A percentile compares a stretch with the other conserved stretches of the same genome.
Conservation (phyloP, 1,140 invertebrate genomes). For the Metopolophium dirhodum region DNA sequence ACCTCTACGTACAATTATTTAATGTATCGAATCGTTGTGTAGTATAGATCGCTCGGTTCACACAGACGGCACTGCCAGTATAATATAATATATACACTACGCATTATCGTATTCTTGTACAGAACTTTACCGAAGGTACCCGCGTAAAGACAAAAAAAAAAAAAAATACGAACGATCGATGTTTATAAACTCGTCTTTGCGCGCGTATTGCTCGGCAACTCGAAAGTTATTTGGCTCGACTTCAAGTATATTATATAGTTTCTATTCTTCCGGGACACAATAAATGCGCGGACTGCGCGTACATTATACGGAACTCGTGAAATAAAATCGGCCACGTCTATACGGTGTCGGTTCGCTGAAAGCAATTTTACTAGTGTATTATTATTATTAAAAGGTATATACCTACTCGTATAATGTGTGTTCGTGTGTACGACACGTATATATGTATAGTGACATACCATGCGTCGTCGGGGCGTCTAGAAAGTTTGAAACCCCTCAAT, state of each 20-base stretch:
- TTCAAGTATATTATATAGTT: constrained; percentile 11
- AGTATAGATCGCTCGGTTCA: neutral
- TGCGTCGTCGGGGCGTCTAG: neutral
- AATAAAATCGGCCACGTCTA: neutral
- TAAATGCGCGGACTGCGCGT: neutral
- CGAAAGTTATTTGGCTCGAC: constrained; percentile 2
- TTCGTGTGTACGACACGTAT: neutral
- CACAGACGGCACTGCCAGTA: neutral
- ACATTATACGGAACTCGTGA: neutral
- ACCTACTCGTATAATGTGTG: neutral
- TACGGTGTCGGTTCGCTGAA: neutral
- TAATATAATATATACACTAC: neutral
- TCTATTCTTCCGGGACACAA: constrained; percentile 13
- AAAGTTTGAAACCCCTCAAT: neutral
- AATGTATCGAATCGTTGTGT: neutral
- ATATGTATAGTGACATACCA: neutral
- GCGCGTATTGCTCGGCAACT: neutral
- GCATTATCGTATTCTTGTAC: neutral
- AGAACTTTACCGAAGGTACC: neutral
- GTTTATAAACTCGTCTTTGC: neutral
- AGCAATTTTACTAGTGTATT: neutral
- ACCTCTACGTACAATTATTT: neutral
- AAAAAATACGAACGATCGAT: neutral
- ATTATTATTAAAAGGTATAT: neutral
- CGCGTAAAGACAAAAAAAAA: neutral